Percentiles rank a stretch among this genome's conserved stretches.
These are phyloP conservation scores for Pangasianodon gigas DNA, from an alignment of 2,113 vertebrate species.

Conservation along the genomic window DNA sequence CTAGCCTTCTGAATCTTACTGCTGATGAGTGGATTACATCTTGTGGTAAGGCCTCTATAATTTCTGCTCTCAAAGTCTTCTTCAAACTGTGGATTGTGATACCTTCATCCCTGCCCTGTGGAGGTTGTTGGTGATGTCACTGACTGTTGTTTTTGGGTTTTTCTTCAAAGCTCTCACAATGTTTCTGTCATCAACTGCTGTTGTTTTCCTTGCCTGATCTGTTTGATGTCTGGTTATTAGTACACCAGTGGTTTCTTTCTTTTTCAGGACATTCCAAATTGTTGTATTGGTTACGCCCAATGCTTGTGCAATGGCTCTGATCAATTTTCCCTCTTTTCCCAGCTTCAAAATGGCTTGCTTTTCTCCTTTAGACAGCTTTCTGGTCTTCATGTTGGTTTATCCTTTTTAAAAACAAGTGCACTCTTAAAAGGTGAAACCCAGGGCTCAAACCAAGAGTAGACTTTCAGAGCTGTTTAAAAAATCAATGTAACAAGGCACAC, in stretches of 20 bases:
- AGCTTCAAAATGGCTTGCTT: background rate
- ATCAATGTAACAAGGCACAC: background rate
- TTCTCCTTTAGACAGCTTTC: background rate
- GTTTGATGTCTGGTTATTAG: background rate
- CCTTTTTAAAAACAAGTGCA: background rate
- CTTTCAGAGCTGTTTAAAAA: background rate
- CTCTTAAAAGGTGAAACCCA: background rate
- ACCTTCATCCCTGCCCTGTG: background rate
- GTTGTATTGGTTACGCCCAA: too few species aligned
- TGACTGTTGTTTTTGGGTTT: background rate
- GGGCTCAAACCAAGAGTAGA: background rate
- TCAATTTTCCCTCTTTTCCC: background rate
- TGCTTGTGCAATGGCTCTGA: background rate
- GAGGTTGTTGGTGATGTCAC: background rate
- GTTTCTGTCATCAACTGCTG: background rate
- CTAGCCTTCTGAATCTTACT: background rate
- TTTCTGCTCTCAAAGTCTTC: too few species aligned
- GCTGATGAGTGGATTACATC: background rate
- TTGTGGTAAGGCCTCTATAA: background rate
- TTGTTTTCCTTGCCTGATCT: background rate
- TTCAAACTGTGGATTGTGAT: background rate
- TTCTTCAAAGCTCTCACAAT: background rate
- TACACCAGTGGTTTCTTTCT: background rate
- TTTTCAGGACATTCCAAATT: background rate
- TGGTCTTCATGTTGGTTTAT: background rate